These are phyloP conservation scores for Chanos chanos DNA, from an alignment of 2,797 vertebrate genomes.

Conservation along the genomic window DNA sequence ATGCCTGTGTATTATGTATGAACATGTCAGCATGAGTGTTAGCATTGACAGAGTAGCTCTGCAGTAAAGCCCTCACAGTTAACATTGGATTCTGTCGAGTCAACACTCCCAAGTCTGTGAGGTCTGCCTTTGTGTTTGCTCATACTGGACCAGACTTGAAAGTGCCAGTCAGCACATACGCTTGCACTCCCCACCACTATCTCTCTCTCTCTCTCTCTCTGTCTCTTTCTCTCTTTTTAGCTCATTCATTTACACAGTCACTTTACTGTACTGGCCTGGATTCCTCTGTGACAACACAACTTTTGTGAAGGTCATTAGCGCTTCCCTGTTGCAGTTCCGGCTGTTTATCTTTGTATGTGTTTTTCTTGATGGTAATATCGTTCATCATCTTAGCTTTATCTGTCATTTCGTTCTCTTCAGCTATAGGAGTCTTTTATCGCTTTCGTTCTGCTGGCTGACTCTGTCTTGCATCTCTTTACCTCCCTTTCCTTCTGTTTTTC, in stretches of 20 bases:
- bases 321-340: too few species aligned
- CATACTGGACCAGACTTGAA: conserved; percentile 27
- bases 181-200: conserved; percentile 13
- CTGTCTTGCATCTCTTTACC: neutral
- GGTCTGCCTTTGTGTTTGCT: conserved; percentile 35
- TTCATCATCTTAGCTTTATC: too few species aligned
- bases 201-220: conserved; percentile 23
- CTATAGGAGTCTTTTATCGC: conserved; percentile 7
- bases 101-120: conserved; percentile 23
- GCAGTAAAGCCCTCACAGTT: conserved; percentile 26
- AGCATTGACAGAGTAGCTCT: neutral
- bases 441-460: conserved; percentile 2
- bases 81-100: conserved; percentile 37
- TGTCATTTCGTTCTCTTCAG: too few species aligned
- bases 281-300: too few species aligned
- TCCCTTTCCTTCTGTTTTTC: neutral
- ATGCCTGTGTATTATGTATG: neutral
- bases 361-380: too few species aligned
- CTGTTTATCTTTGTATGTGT: too few species aligned
- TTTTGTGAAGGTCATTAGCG: too few species aligned
- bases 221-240: conserved; percentile 1
- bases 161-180: conserved; percentile 34
- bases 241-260: too few species aligned
- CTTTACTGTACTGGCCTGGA: too few species aligned
- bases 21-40: too few species aligned